Evolutionary conservation across 2,113 vertebrate species (phyloP).

Genomic region (Dolichallabes microphthalmus): DNA sequence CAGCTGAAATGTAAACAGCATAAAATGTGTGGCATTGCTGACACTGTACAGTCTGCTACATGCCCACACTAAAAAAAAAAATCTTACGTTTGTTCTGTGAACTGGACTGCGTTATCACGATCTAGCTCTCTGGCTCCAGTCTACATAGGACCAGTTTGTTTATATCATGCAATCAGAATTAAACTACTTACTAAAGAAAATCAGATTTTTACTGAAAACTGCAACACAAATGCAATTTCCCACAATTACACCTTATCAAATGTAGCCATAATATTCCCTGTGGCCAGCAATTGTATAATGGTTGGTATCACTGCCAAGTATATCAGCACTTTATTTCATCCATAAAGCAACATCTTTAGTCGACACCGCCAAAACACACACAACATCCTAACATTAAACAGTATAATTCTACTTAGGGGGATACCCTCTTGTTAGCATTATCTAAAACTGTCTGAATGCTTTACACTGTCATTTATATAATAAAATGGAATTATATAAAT

Average conservation of each 20-base stretch:
- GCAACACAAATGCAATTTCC: conserved; percentile 49
- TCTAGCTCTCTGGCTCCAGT: conserved; percentile 38
- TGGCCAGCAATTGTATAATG: conserved; percentile 38
- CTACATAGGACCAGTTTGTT: conserved; percentile 45
- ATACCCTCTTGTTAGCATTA: conserved; percentile 4
- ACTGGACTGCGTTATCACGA: conserved; percentile 17
- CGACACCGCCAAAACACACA: conserved; percentile 25
- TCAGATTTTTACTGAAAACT: conserved; percentile 43
- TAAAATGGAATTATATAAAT: too few species aligned
- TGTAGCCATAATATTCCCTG: conserved; percentile 43
- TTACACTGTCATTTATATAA: neutral
- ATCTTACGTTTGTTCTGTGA: neutral
- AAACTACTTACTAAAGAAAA: conserved; percentile 42
- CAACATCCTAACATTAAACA: conserved; percentile 21
- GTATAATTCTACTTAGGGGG: conserved; percentile 9
- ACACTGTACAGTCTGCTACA: neutral
- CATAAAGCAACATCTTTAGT: conserved; percentile 31
- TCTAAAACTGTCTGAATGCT: conserved; percentile 20
- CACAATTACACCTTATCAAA: conserved; percentile 49
- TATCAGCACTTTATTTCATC: conserved; percentile 36
- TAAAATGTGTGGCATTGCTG: neutral
- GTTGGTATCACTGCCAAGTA: conserved; percentile 23
- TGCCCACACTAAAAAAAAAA: neutral
- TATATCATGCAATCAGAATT: conserved; percentile 41
- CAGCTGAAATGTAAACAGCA: neutral